A percentile compares a stretch with the other conserved stretches of the same genome.
Evolutionary conservation across 1,140 invertebrate genomes (phyloP).

Genomic region (Eriosoma lanigerum): DNA sequence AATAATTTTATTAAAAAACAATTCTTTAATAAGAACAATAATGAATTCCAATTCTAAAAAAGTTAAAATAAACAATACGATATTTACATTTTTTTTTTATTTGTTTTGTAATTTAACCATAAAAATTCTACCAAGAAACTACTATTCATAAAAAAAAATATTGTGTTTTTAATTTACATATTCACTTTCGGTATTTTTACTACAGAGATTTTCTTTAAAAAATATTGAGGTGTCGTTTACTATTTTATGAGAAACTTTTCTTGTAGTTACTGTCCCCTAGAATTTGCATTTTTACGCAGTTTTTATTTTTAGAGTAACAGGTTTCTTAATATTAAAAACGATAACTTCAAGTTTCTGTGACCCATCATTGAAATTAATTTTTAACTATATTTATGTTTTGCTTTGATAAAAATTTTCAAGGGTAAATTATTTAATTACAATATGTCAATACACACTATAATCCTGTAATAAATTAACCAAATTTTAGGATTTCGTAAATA

Average conservation of each 20-base stretch:
- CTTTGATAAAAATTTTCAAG: conserved; percentile 6
- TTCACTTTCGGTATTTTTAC: not conserved
- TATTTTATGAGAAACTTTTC: conserved; percentile 42
- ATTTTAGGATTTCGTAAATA: too few species aligned
- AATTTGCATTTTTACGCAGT: conserved; percentile 34
- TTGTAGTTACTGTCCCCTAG: not conserved
- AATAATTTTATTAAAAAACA: too few species aligned
- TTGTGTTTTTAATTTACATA: conserved; percentile 20
- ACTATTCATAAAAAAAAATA: not conserved
- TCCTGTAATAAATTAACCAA: too few species aligned
- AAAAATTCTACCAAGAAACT: not conserved
- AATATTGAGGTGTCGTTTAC: conserved; percentile 28
- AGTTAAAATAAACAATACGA: not conserved
- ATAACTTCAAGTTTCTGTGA: not conserved
- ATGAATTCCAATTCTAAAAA: not conserved
- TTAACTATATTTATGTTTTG: not conserved
- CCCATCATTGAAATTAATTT: conserved; percentile 32
- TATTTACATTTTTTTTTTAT: not conserved
- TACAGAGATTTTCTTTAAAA: conserved; percentile 10
- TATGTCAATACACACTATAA: not conserved
- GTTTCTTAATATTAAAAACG: conserved; percentile 16
- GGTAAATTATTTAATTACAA: not conserved
- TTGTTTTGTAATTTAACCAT: not conserved
- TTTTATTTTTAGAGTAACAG: conserved; percentile 24
- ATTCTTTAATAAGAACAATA: too few species aligned